Evolutionary conservation across 2,888 invertebrate genomes (phyloP).

Genomic region (Leucophora obtusa): DNA sequence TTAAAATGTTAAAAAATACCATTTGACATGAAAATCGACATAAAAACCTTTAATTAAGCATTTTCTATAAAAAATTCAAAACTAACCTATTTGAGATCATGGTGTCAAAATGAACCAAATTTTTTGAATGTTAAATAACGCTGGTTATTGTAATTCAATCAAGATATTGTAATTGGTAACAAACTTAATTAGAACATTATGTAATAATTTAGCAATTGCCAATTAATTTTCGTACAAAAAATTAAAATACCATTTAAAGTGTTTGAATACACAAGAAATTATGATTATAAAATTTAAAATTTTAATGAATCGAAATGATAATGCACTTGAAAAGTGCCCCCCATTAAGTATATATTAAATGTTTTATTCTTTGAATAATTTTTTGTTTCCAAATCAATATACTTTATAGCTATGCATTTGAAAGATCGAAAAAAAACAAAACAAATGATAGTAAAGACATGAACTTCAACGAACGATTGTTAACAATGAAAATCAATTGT

Average conservation of each 20-base stretch:
- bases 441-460: neutral
- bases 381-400: neutral
- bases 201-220: neutral
- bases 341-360: neutral
- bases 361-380: neutral
- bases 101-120: too few species aligned
- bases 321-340: slow-evolving; percentile 27
- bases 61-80: too few species aligned
- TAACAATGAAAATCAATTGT: slow-evolving; percentile 29
- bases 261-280: neutral
- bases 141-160: too few species aligned
- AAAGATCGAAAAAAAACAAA: neutral
- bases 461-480: slow-evolving; percentile 8
- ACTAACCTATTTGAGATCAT: too few species aligned
- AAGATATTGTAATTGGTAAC: too few species aligned
- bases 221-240: neutral
- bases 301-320: neutral
- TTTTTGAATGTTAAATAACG: too few species aligned
- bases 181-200: neutral
- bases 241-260: neutral
- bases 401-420: neutral
- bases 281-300: slow-evolving; percentile 14
- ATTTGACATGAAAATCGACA: too few species aligned
- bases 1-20: too few species aligned
- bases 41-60: too few species aligned